These are phyloP conservation scores for Colletes collaris DNA, from an alignment of 2,888 invertebrate species.

Conservation along the genomic window DNA sequence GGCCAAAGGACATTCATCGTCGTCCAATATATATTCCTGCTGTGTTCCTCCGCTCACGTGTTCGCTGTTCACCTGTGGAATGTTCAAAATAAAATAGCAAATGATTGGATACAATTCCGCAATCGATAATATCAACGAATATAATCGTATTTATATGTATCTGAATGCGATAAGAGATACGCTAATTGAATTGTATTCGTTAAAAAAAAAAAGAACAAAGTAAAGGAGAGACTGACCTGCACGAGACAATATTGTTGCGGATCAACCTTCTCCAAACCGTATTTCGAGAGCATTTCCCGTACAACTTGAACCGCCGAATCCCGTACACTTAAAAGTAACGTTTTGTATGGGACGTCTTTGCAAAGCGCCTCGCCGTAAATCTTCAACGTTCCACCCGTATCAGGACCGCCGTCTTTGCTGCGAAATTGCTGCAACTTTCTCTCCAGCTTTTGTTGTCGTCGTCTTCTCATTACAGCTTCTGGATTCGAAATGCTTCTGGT, in stretches of 20 bases:
- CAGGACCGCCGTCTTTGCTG: conserved; percentile 97
- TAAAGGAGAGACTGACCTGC: conserved; percentile 87
- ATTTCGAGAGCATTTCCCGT: conserved; percentile 98
- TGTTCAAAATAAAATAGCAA: background rate
- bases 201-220: too few relatives aligned
- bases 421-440: conserved; percentile 97
- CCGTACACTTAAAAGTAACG: conserved; percentile 94
- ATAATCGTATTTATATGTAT: too few relatives aligned
- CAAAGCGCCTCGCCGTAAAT: conserved; percentile 98
- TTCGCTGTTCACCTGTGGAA: conserved; percentile 82
- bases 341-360: conserved; percentile 99
- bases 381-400: conserved; percentile 95
- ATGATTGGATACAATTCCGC: too few relatives aligned
- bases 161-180: too few relatives aligned
- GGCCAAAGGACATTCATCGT: conserved; percentile 98
- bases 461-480: conserved; percentile 98
- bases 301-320: conserved; percentile 97
- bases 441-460: conserved; percentile 98
- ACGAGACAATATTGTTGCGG: conserved; percentile 96
- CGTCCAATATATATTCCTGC: conserved; percentile 96
- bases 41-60: conserved; percentile 86
- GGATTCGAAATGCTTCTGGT: conserved; percentile 99
- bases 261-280: conserved; percentile 95
- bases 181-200: too few relatives aligned
- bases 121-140: too few relatives aligned